A percentile compares a stretch with the other conserved stretches of the same genome.
Conservation (phyloP, 2,797 vertebrate species). For the Eulemur coronatus region DNA sequence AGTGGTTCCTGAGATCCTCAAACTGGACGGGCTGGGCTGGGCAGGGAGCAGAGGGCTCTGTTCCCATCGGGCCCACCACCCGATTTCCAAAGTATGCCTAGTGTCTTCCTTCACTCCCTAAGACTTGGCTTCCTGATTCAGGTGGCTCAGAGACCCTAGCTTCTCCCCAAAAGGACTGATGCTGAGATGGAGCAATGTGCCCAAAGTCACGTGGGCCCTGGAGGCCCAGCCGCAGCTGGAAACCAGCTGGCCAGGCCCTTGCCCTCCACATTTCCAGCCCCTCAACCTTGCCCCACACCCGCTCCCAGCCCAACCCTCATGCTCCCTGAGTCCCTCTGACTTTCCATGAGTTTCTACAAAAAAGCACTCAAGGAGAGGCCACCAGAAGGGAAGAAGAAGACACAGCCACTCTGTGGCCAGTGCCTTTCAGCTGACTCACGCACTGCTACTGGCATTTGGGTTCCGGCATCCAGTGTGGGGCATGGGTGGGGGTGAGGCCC, state of each 20-base stretch:
- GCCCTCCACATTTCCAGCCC: background rate
- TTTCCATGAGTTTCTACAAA: background rate
- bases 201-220: background rate
- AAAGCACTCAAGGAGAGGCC: background rate
- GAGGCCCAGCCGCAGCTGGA: background rate
- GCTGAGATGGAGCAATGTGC: background rate
- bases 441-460: background rate
- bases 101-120: background rate
- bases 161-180: background rate
- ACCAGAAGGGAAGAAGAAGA: background rate
- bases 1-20: background rate
- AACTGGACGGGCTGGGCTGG: background rate
- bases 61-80: background rate
- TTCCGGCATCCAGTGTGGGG: background rate
- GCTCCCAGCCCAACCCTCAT: background rate
- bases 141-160: background rate
- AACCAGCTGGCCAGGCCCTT: background rate
- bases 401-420: background rate
- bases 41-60: background rate
- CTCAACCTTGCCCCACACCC: background rate
- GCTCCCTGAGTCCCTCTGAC: background rate
- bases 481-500: background rate
- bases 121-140: background rate
- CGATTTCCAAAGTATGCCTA: background rate
- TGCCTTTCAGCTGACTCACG: constrained; percentile 2